Percentiles rank a stretch among this genome's conserved stretches.
These are phyloP conservation scores for Thymelicus acteon DNA, from an alignment of 2,888 invertebrate genomes.

Conservation along the genomic window DNA sequence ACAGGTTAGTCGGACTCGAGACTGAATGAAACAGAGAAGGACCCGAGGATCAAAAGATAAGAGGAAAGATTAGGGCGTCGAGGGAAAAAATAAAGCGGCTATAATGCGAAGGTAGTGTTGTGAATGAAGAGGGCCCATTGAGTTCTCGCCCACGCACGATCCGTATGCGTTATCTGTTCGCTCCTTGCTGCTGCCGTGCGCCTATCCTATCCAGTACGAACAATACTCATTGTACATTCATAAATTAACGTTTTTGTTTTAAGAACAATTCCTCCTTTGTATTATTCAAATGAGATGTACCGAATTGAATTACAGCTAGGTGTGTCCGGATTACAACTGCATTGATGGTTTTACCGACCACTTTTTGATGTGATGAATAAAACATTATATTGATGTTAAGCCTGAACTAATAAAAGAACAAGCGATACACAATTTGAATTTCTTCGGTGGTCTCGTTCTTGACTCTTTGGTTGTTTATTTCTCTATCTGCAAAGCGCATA, in stretches of 20 bases:
- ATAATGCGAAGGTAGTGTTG: slow-evolving; percentile 81
- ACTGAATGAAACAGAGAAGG: slow-evolving; percentile 82
- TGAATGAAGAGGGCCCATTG: slow-evolving; percentile 83
- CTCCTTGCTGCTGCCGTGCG: slow-evolving; percentile 50
- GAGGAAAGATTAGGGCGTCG: slow-evolving; percentile 78
- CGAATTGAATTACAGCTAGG: slow-evolving; percentile 56
- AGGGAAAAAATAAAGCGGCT: slow-evolving; percentile 73
- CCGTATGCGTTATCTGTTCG: slow-evolving; percentile 55
- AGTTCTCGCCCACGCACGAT: slow-evolving; percentile 77
- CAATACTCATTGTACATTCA: slow-evolving; percentile 64
- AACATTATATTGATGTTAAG: slow-evolving; percentile 39
- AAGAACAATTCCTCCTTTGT: slow-evolving; percentile 57
- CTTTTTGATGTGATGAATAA: slow-evolving; percentile 47
- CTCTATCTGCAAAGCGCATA: slow-evolving; percentile 1
- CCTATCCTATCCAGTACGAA: slow-evolving; percentile 48
- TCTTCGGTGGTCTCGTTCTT: slow-evolving; percentile 13
- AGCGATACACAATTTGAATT: background rate
- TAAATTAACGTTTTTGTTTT: slow-evolving; percentile 59
- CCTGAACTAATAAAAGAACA: slow-evolving; percentile 23
- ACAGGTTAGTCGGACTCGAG: slow-evolving; percentile 78
- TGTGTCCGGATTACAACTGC: slow-evolving; percentile 51
- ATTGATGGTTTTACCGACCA: slow-evolving; percentile 46
- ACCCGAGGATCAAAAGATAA: slow-evolving; percentile 81
- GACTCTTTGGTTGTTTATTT: background rate
- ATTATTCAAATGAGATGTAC: slow-evolving; percentile 64